phyloP scores from a whole-genome alignment of 2,113 vertebrate genomes.

The Malaclemys terrapin region DNA sequence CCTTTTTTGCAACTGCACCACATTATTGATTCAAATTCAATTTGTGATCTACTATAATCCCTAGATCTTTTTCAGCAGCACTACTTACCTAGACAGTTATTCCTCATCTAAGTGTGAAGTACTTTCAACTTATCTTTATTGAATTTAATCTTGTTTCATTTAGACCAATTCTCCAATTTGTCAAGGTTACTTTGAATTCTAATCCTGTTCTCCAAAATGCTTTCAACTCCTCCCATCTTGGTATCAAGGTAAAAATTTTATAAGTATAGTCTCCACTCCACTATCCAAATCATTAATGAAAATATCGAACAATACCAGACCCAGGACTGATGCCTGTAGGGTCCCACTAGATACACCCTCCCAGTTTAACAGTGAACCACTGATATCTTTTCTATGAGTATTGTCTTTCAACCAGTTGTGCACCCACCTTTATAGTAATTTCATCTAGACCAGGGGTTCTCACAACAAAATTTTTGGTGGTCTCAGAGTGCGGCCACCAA shows the following conservation, averaged over 20 bases:
- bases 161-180: not conserved
- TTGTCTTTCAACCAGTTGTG: not conserved
- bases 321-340: not conserved
- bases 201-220: not conserved
- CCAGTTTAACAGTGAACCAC: not conserved
- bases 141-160: not conserved
- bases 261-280: not conserved
- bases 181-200: not conserved
- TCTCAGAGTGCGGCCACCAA: too few relatives aligned
- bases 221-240: not conserved
- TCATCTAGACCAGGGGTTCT: not conserved
- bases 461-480: too few relatives aligned
- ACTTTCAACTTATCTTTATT: not conserved
- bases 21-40: not conserved
- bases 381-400: not conserved
- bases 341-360: not conserved
- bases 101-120: not conserved
- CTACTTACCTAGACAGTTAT: not conserved
- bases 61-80: not conserved
- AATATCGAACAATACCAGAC: not conserved
- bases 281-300: not conserved
- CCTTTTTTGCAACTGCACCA: not conserved
- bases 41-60: not conserved
- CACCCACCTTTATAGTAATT: not conserved
- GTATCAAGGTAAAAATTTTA: not conserved